A percentile compares a stretch with the other conserved stretches of the same genome.
These are phyloP conservation scores for Dallia pectoralis DNA, from an alignment of 2,797 vertebrate genomes.

Conservation along the genomic window DNA sequence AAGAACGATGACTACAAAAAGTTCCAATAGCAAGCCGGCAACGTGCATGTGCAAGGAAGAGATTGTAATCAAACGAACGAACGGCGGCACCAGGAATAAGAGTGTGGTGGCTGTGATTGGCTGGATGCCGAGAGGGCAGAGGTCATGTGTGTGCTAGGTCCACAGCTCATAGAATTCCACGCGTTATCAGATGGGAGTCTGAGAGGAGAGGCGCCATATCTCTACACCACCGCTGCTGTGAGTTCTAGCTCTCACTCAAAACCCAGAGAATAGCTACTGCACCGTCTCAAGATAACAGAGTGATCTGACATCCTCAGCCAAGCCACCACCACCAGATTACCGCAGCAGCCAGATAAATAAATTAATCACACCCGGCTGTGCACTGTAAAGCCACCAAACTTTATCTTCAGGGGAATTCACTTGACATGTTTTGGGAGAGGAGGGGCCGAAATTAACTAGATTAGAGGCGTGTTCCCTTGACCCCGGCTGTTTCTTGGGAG, in stretches of 20 bases:
- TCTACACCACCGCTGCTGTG: constrained; percentile 36
- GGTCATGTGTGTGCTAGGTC: neutral
- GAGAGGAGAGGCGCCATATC: constrained; percentile 55
- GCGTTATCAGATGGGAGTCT: constrained; percentile 11
- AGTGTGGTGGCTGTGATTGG: neutral
- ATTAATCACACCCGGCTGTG: constrained; percentile 39
- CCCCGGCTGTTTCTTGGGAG: constrained; percentile 37
- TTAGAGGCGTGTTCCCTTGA: constrained; percentile 61
- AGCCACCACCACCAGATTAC: constrained; percentile 15
- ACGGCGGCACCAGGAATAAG: neutral
- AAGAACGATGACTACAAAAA: constrained; percentile 65
- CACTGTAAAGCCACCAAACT: constrained; percentile 33
- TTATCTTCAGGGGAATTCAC: constrained; percentile 43
- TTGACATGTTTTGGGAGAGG: constrained; percentile 57
- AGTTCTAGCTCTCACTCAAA: constrained; percentile 7
- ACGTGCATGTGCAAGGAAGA: constrained; percentile 58
- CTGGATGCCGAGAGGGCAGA: neutral
- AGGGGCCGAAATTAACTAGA: constrained; percentile 59
- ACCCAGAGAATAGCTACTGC: neutral
- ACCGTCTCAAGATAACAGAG: neutral
- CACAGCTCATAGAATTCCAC: neutral
- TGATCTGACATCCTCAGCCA: constrained; percentile 1
- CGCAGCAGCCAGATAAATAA: constrained; percentile 13
- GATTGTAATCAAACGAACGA: neutral
- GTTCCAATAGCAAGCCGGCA: constrained; percentile 53